Conservation (phyloP, 2,113 vertebrate species). For the Craseonycteris thonglongyai region DNA sequence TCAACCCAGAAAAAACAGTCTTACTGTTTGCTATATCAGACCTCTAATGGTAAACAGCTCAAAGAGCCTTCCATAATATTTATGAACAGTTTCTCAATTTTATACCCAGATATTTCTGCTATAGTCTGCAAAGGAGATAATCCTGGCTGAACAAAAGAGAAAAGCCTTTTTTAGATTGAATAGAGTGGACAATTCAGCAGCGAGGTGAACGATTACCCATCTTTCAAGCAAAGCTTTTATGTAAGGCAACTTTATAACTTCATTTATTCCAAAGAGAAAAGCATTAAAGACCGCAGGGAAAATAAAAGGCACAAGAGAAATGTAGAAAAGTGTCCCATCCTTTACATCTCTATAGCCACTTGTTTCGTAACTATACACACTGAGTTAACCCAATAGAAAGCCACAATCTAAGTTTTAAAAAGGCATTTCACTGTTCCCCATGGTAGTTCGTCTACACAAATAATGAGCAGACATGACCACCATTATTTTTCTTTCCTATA, state of each 20-base stretch:
- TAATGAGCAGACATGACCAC: not conserved
- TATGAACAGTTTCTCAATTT: slow-evolving; percentile 63
- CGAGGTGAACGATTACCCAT: slow-evolving; percentile 44
- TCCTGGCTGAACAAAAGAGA: slow-evolving; percentile 45
- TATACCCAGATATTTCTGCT: slow-evolving; percentile 64
- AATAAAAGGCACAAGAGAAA: slow-evolving; percentile 61
- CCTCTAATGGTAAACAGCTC: slow-evolving; percentile 53
- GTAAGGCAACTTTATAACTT: slow-evolving; percentile 63
- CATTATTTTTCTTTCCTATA: slow-evolving; percentile 4
- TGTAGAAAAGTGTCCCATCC: slow-evolving; percentile 5
- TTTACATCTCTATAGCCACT: slow-evolving; percentile 37
- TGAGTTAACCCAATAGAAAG: slow-evolving; percentile 48
- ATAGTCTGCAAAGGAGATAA: slow-evolving; percentile 40
- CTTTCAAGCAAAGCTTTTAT: slow-evolving; percentile 62
- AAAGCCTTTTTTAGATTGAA: slow-evolving; percentile 37
- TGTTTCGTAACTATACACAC: not conserved
- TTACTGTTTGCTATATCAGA: slow-evolving; percentile 54
- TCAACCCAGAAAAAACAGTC: not conserved
- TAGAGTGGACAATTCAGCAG: slow-evolving; percentile 43
- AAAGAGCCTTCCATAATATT: slow-evolving; percentile 60
- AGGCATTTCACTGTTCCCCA: not conserved
- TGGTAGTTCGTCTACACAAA: not conserved
- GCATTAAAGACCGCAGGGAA: slow-evolving; percentile 51
- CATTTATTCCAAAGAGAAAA: slow-evolving; percentile 58
- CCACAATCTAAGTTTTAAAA: slow-evolving; percentile 1